Evolutionary conservation across 2,888 invertebrate species (phyloP).

Genomic region (Sinopyrophorus schimmeli): DNA sequence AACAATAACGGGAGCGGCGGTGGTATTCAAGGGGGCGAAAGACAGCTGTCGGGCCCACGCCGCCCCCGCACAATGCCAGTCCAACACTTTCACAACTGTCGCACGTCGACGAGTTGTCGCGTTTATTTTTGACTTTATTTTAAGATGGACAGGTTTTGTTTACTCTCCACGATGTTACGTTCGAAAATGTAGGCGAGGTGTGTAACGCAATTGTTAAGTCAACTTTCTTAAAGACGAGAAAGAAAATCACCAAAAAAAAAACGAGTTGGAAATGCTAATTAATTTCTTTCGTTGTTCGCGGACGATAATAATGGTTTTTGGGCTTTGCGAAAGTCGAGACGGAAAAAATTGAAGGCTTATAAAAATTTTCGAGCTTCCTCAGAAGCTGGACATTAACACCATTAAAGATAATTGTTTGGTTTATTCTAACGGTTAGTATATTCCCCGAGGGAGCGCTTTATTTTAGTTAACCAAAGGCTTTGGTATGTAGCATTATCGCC

Average conservation of each 20-base stretch:
- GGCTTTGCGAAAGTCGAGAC: too few relatives aligned
- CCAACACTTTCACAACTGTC: conserved; percentile 33
- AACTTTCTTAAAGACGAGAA: background rate
- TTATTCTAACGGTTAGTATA: conserved; percentile 5
- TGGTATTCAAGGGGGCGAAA: conserved; percentile 34
- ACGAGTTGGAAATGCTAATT: background rate
- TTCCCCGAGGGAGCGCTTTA: conserved; percentile 2
- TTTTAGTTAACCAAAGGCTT: conserved; percentile 3
- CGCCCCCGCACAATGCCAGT: conserved; percentile 26
- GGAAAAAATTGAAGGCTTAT: too few relatives aligned
- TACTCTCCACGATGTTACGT: conserved; percentile 4
- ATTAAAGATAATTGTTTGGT: conserved; percentile 2
- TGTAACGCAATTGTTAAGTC: background rate
- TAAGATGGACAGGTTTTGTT: conserved; percentile 10
- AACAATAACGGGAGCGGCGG: conserved; percentile 38
- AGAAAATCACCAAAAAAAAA: too few relatives aligned
- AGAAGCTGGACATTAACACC: conserved; percentile 3
- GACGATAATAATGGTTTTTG: too few relatives aligned
- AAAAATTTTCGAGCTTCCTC: too few relatives aligned
- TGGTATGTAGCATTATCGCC: background rate
- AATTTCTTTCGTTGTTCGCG: background rate
- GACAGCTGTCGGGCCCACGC: conserved; percentile 35
- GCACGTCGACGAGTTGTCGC: conserved; percentile 8
- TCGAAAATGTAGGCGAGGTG: conserved; percentile 3
- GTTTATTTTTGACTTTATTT: conserved; percentile 14